Evolutionary conservation across 2,797 vertebrate species (phyloP).

Genomic region (Lithobates sylvaticus): DNA sequence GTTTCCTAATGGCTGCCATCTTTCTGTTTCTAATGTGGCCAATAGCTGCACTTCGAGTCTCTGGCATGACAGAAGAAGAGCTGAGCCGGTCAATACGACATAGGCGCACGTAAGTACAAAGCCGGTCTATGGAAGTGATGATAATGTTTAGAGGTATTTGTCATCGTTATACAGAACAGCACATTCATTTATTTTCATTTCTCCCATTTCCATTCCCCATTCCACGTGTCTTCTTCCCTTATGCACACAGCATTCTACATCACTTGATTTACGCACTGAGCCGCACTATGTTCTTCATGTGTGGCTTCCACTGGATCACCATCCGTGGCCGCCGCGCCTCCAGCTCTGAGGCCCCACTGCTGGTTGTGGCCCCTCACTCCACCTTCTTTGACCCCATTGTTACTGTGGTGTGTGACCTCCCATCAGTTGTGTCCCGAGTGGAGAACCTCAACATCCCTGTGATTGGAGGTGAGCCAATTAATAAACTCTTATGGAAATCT

Average conservation of each 20-base stretch:
- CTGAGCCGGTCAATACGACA: constrained; percentile 77
- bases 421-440: constrained; percentile 86
- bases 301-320: constrained; percentile 80
- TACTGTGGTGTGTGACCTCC: constrained; percentile 77
- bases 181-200: constrained; percentile 23
- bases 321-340: constrained; percentile 83
- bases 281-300: constrained; percentile 81
- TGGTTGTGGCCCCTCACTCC: constrained; percentile 90
- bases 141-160: not conserved
- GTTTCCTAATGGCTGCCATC: constrained; percentile 73
- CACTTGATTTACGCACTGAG: constrained; percentile 76
- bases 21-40: constrained; percentile 87
- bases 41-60: constrained; percentile 79
- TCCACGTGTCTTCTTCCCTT: constrained; percentile 51
- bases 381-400: constrained; percentile 88
- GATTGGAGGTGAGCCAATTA: constrained; percentile 83
- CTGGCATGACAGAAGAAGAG: constrained; percentile 78
- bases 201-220: constrained; percentile 23
- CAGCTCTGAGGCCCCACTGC: constrained; percentile 82
- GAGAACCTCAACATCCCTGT: constrained; percentile 87
- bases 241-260: constrained; percentile 76
- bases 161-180: constrained; percentile 9
- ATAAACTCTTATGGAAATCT: not conserved
- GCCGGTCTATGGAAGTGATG: not conserved
- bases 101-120: constrained; percentile 78